Evolutionary conservation across 1,140 invertebrate species (phyloP), one percentile per base, ranked within the genome.

Genomic region (Delia radicum): DNA sequence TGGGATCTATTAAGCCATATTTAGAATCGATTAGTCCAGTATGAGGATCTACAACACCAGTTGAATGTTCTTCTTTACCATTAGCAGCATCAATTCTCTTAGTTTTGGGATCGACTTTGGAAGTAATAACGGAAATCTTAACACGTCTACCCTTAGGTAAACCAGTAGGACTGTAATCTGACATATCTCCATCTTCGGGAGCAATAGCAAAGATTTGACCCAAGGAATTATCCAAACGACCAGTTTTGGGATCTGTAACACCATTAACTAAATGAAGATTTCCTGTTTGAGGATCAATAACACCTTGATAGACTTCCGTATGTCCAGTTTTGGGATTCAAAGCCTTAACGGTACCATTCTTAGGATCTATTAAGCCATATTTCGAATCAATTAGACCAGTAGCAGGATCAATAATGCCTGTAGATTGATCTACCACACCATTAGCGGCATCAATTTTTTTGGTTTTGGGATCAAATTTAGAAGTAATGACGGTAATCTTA

Each of bases 1-100:
- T 91, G 0, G 90, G 90, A 83, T 92, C 90, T 74, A 91, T 91
- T 80, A 91, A 89, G 3, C 91, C 91, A 78, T 91, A 92, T 81
- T 92, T 92, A 0, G 91, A 92, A 76, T 91, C 90, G 65, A 91
- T 82, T 72, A 86, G 79, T 7, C 89, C 90, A 10, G 48, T 21
- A 55, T n/a, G n/a, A 21, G 48, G 48, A 55, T 55, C 48, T 55
- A 55, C 18, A n/a, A n/a, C 24, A 21, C 48, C 48, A 18, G 48
- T 91, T 7, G 90, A 87, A 80, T 90, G 48, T 21, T 55, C 48
- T 5, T 21, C 48, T 24, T 21, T 55, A 0, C 48, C 48, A 21
- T 55, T n/a, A 0, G 48, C 18, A 6, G n/a, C 21, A 55, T 55
- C 18, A 21, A 55, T 55, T 55, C 24, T 55, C 48, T 55, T 55